These are phyloP conservation scores for Kryptopterus vitreolus DNA, from an alignment of 2,797 vertebrate species.

Conservation along the genomic window DNA sequence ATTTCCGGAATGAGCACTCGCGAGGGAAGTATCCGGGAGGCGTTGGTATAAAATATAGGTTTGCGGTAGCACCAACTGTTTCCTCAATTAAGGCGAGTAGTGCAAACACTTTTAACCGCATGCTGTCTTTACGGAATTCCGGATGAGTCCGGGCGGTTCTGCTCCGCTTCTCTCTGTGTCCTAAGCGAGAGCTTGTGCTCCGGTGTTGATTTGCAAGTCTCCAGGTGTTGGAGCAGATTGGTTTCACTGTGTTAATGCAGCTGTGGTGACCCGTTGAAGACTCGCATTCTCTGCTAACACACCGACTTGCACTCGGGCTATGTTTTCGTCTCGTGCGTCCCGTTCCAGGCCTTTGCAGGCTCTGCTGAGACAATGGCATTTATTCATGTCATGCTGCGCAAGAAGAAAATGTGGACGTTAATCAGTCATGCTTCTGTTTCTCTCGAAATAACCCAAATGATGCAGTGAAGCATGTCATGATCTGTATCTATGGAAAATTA, in stretches of 20 bases:
- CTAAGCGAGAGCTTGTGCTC: neutral
- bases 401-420: neutral
- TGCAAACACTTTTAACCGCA: neutral
- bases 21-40: slow-evolving; percentile 2
- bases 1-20: slow-evolving; percentile 39
- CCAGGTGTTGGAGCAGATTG: slow-evolving; percentile 25
- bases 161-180: neutral
- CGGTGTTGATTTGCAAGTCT: slow-evolving; percentile 1
- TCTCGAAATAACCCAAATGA: neutral
- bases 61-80: neutral
- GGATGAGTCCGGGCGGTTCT: neutral
- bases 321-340: neutral
- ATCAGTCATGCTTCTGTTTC: neutral
- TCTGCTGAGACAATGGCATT: slow-evolving; percentile 5
- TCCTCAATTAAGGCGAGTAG: neutral
- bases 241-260: slow-evolving; percentile 20
- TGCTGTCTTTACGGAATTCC: neutral
- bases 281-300: neutral
- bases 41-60: neutral
- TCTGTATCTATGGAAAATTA: slow-evolving; percentile 2
- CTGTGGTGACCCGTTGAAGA: slow-evolving; percentile 30
- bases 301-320: slow-evolving; percentile 3
- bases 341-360: slow-evolving; percentile 12
- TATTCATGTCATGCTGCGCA: neutral
- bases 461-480: neutral